Evolutionary conservation across 2,797 vertebrate species (phyloP), one percentile per base, ranked within the genome.

Genomic region (Fratercula arctica): DNA sequence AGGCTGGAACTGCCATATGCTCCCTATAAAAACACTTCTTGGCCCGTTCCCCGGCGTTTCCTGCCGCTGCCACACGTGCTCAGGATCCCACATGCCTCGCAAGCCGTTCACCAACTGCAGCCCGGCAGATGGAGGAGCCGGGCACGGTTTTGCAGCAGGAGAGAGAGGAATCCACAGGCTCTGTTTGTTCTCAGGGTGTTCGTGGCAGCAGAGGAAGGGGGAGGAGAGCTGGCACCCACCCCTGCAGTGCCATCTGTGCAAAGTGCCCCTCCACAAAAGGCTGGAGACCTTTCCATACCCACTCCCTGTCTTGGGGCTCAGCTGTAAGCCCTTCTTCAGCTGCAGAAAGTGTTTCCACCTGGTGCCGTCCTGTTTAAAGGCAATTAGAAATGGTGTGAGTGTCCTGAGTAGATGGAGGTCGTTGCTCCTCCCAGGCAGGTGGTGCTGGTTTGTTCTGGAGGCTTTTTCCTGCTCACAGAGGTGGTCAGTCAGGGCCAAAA

Each of bases 91-190:
- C 95, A 89, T 50, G 90, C 80, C 85, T 95, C 39, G 0, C 95
- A 88, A 91, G 83, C 61, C 80, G 11, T 33, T 95, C 83, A 54
- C 93, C 91, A 86, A 88, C 83, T 96, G 96, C 95, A 97, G 89
- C 80, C 95, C 9, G 5, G 87, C 96, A 97, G 95, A 97, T 95
- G 96, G 96, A 95, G 59, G 69, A 95, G 93, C 91, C 0, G 1
- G 87, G 91, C 85, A 72, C 1, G 25, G 76, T 11, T 75, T 19
- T 72, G 85, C 80, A 82, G 91, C 13, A 56, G 93, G 54, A 85
- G 59, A 88, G 63, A 66, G 68, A 83, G 80, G 79, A 79, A 83
- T 87, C 82, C 88, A 85, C 21, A 23, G 60, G 92, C 95, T 95
- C 83, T 93, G 73, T 53, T 91, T 94, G 89, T 95, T 96, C 89